Conservation (phyloP, 1,140 invertebrate species). For the Gonioctena quinquepunctata region DNA sequence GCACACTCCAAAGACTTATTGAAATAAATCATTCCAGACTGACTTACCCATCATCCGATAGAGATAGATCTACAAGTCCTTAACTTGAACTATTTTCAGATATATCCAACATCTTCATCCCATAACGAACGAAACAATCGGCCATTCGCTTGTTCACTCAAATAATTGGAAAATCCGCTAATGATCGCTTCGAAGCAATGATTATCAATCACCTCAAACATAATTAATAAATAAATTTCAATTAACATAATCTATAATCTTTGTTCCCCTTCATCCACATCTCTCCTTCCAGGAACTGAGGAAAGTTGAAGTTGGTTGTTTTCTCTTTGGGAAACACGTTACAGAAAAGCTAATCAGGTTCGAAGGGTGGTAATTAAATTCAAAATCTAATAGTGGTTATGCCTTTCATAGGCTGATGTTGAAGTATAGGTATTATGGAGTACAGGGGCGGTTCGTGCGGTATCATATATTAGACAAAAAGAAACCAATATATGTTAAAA, state of each 20-base stretch:
- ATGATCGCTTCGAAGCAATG: background rate
- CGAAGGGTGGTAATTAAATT: conserved; percentile 29
- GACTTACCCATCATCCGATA: too few species aligned
- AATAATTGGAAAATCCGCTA: background rate
- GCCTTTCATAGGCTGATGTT: conserved; percentile 7
- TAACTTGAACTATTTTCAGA: too few species aligned
- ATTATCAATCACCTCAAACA: background rate
- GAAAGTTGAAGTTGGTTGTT: conserved; percentile 2
- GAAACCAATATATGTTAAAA: too few species aligned
- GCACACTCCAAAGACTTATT: too few species aligned
- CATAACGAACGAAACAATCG: too few species aligned
- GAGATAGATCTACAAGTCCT: too few species aligned
- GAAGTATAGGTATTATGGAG: conserved; percentile 6
- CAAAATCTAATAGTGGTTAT: conserved; percentile 27
- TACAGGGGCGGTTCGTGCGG: conserved; percentile 5
- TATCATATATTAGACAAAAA: too few species aligned
- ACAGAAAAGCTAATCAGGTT: conserved; percentile 25
- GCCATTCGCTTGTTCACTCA: too few species aligned
- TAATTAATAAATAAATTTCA: conserved; percentile 21
- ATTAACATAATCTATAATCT: conserved; percentile 20
- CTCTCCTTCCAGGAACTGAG: background rate
- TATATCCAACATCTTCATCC: too few species aligned
- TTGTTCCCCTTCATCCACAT: conserved; percentile 4
- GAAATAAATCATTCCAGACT: too few species aligned
- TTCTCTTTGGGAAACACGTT: conserved; percentile 12